Evolutionary conservation across 2,888 invertebrate species (phyloP).

Genomic region (Mycalesis mineus): DNA sequence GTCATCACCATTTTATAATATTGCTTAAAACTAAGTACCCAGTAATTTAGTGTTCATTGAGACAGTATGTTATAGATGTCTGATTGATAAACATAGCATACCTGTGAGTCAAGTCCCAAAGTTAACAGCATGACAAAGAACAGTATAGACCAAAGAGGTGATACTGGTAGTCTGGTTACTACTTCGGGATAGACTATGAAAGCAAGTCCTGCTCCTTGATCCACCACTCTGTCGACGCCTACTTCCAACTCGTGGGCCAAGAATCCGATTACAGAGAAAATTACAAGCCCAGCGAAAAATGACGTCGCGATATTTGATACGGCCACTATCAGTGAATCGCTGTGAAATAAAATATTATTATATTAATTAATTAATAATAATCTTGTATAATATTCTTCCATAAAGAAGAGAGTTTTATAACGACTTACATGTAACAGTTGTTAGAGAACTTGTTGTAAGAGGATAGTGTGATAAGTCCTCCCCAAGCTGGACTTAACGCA

Average conservation of each 20-base stretch:
- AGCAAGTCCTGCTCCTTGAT: slow-evolving; percentile 86
- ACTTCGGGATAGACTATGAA: slow-evolving; percentile 93
- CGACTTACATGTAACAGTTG: slow-evolving; percentile 85
- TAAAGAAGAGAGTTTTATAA: not conserved
- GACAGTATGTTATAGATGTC: not conserved
- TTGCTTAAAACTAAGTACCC: no score
- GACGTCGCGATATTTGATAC: slow-evolving; percentile 87
- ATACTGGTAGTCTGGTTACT: slow-evolving; percentile 86
- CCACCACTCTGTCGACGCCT: slow-evolving; percentile 83
- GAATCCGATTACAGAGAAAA: slow-evolving; percentile 89
- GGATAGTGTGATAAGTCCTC: slow-evolving; percentile 89
- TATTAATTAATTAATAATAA: no score
- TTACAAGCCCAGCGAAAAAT: slow-evolving; percentile 88
- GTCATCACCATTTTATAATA: no score
- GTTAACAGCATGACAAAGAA: slow-evolving; percentile 89
- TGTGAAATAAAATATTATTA: slow-evolving; percentile 47
- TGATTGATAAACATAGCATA: slow-evolving; percentile 30
- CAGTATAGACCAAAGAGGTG: slow-evolving; percentile 89
- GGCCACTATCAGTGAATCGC: slow-evolving; percentile 86
- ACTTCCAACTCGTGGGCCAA: slow-evolving; percentile 86
- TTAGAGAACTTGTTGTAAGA: slow-evolving; percentile 92
- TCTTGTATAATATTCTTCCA: no score
- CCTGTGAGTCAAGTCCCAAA: slow-evolving; percentile 84
- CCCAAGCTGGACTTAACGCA: slow-evolving; percentile 91
- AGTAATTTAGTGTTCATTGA: no score